Base-by-base conservation (phyloP, 1,140 invertebrate species). In the Lethrus apterus region DNA sequence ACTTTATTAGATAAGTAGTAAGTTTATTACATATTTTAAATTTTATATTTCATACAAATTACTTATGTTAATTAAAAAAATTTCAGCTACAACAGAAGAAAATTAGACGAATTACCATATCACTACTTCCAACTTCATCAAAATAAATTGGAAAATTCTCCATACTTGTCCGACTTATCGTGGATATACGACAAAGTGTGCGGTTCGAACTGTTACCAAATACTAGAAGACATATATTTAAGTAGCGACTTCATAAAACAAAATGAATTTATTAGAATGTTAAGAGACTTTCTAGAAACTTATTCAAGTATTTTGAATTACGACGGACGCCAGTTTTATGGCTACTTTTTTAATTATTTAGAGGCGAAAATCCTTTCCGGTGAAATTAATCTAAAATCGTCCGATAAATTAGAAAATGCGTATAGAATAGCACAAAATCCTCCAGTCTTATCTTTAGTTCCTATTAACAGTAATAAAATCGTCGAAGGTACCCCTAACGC, bases 51-150 rank as follows among this genome's bases (percentile, higher is more conserved):
- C 29, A 8, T 29, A 26, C 4, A 7, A 29, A 17, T 46, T 46
- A 15, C 46, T 21, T 52, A 41, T 49, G 36, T 42, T 47, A 31
- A 33, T 4, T 5, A n/a, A 5, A 33, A 5, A 43, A 18, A 32
- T 70, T 70, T 21, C 61, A 82, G 81, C 59, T 82, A 81, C 63
- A 88, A 90, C 65, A 73, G 78, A n/a, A 69, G 88, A 61, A 86
- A 84, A 69, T 69, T 88, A 31, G 84, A 87, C 65, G 87, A 92
- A 68, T 70, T 91, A 31, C 87, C 88, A 41, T 85, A 79, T 68
- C 84, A 89, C 52, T 68, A 64, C 38, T 60, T 57, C 47, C 57
- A 66, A 38, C 33, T 67, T 14, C 34, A 64, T 57, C 15, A 58
- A 59, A 34, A 56, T 56, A 42, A 59, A 24, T 56, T 70, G 8